phyloP scores from a whole-genome alignment of 2,888 invertebrate species.

The Invenusta paracnida region DNA sequence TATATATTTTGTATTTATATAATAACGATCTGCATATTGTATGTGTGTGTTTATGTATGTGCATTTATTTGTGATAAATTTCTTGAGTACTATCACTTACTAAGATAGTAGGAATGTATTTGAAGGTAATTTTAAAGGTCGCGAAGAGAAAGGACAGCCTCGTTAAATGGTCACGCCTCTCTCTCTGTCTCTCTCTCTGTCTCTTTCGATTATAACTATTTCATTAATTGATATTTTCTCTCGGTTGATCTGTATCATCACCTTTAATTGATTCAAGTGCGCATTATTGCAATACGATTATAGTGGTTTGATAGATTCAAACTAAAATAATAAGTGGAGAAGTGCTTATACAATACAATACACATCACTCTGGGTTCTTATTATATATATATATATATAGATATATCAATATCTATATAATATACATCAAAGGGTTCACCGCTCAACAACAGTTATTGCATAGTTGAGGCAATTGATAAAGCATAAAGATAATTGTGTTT shows the following conservation, averaged over 20 bases:
- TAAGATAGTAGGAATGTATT: not conserved
- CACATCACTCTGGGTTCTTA: too few relatives aligned
- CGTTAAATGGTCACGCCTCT: not conserved
- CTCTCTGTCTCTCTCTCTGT: not conserved
- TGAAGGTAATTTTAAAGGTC: not conserved
- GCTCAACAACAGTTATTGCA: conserved; percentile 10
- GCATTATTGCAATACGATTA: too few relatives aligned
- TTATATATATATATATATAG: too few relatives aligned
- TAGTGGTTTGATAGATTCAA: too few relatives aligned
- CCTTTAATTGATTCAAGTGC: not conserved
- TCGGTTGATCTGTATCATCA: not conserved
- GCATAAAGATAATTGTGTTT: conserved; percentile 14
- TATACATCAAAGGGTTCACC: conserved; percentile 19
- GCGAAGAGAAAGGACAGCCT: not conserved
- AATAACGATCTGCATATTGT: too few relatives aligned
- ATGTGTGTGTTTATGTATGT: too few relatives aligned
- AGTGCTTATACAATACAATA: too few relatives aligned
- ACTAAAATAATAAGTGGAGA: too few relatives aligned
- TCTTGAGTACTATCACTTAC: not conserved
- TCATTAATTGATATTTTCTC: too few relatives aligned
- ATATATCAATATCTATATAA: too few relatives aligned
- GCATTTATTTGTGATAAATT: not conserved
- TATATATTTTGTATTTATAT: too few relatives aligned
- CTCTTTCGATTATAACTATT: not conserved
- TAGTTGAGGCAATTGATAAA: conserved; percentile 24